These are phyloP conservation scores for Spilosoma lubricipeda DNA, from an alignment of 2,888 invertebrate genomes.

Conservation along the genomic window DNA sequence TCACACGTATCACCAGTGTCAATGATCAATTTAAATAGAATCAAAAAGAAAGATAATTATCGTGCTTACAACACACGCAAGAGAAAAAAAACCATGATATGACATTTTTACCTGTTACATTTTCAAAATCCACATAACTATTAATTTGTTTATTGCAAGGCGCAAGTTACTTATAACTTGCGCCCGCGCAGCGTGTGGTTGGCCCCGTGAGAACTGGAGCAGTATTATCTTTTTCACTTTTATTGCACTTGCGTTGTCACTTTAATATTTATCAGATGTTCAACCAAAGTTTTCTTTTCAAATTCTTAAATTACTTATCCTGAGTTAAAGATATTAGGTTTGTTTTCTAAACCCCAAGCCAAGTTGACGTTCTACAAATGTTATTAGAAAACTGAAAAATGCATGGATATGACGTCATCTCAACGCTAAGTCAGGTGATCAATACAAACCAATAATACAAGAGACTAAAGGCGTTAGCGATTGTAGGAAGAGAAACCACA, in stretches of 20 bases:
- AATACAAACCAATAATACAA: too few species aligned
- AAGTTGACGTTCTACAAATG: too few species aligned
- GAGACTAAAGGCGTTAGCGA: too few species aligned
- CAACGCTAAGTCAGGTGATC: too few species aligned
- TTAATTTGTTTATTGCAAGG: background rate
- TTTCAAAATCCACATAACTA: background rate
- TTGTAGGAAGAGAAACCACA: too few species aligned
- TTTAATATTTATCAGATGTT: background rate
- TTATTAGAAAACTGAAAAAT: background rate
- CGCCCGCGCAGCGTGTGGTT: conserved; percentile 37
- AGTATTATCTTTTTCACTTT: conserved; percentile 75
- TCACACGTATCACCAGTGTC: background rate
- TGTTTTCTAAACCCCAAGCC: too few species aligned
- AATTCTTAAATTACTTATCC: background rate
- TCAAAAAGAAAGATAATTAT: too few species aligned
- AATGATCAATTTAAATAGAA: background rate
- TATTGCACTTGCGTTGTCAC: conserved; percentile 47
- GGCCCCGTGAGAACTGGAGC: conserved; percentile 77
- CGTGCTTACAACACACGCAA: too few species aligned
- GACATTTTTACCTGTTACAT: background rate
- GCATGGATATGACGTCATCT: too few species aligned
- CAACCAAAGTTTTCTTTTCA: background rate
- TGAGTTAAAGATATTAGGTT: too few species aligned
- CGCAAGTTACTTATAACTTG: conserved; percentile 23
- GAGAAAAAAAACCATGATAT: background rate